phyloP scores from a whole-genome alignment of 2,888 invertebrate genomes.

The Branchellion lobata region DNA sequence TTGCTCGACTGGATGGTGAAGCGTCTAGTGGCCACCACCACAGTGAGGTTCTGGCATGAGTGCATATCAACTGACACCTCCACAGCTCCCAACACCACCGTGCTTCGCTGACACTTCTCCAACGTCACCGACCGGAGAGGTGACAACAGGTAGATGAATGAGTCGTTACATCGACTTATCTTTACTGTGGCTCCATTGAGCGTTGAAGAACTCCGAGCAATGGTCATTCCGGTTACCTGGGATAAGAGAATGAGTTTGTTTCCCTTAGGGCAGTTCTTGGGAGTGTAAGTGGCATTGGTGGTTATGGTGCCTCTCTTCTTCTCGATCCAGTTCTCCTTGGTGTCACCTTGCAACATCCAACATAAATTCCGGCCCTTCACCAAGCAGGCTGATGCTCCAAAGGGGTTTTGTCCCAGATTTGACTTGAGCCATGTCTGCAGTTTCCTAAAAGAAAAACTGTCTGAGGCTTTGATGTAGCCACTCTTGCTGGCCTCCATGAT shows the following conservation, averaged over 20 bases:
- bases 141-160: slow-evolving; percentile 60
- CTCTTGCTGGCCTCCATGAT: slow-evolving; percentile 9
- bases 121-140: slow-evolving; percentile 61
- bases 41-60: slow-evolving; percentile 61
- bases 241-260: slow-evolving; percentile 62
- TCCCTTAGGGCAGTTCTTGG: slow-evolving; percentile 59
- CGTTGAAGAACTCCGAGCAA: slow-evolving; percentile 61
- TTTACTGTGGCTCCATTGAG: slow-evolving; percentile 60
- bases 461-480: slow-evolving; percentile 51
- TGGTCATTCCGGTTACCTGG: slow-evolving; percentile 60
- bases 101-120: slow-evolving; percentile 62
- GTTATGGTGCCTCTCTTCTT: slow-evolving; percentile 57
- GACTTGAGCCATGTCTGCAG: slow-evolving; percentile 60
- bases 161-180: slow-evolving; percentile 61
- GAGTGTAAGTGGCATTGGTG: slow-evolving; percentile 60
- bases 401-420: slow-evolving; percentile 58
- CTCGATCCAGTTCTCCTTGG: slow-evolving; percentile 46
- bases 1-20: slow-evolving; percentile 51
- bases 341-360: slow-evolving; percentile 60
- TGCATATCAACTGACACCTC: slow-evolving; percentile 60
- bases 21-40: slow-evolving; percentile 59
- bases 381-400: slow-evolving; percentile 60
- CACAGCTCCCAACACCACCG: slow-evolving; percentile 63
- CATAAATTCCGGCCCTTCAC: slow-evolving; percentile 59
- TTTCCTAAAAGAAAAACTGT: slow-evolving; percentile 55